Conservation (phyloP, 2,113 vertebrate genomes). For the Alouatta palliata region DNA sequence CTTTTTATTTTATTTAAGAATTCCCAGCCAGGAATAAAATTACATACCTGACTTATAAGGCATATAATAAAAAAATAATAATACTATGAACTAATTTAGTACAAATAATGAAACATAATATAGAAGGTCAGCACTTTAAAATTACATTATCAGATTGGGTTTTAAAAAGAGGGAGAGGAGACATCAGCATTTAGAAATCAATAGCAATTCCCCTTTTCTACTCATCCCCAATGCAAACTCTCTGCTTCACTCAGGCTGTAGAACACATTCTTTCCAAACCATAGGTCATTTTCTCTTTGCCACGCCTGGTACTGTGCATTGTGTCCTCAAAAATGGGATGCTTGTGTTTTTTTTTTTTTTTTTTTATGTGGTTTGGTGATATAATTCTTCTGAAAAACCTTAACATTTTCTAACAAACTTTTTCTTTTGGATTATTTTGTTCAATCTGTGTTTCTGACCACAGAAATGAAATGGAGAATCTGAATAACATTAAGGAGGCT, state of each 20-base stretch:
- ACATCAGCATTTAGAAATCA: neutral
- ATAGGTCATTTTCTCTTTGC: too few relatives aligned
- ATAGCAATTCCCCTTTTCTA: neutral
- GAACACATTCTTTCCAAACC: neutral
- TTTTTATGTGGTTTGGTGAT: neutral
- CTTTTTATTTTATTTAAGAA: neutral
- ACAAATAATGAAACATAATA: neutral
- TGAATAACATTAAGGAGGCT: neutral
- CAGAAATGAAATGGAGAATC: neutral
- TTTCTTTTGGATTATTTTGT: neutral
- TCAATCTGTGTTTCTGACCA: neutral
- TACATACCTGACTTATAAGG: neutral
- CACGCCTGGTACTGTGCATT: neutral
- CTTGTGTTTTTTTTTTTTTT: neutral
- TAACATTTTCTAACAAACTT: neutral
- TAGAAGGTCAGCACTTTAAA: neutral
- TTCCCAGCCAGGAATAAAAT: neutral
- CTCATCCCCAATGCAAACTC: neutral
- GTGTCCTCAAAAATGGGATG: neutral
- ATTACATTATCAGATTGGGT: neutral
- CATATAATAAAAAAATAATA: neutral
- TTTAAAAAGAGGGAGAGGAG: neutral
- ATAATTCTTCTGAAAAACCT: neutral
- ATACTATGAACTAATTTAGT: neutral
- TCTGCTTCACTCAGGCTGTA: neutral